Conservation (phyloP, 2,113 vertebrate species). For the Globicephala melas region DNA sequence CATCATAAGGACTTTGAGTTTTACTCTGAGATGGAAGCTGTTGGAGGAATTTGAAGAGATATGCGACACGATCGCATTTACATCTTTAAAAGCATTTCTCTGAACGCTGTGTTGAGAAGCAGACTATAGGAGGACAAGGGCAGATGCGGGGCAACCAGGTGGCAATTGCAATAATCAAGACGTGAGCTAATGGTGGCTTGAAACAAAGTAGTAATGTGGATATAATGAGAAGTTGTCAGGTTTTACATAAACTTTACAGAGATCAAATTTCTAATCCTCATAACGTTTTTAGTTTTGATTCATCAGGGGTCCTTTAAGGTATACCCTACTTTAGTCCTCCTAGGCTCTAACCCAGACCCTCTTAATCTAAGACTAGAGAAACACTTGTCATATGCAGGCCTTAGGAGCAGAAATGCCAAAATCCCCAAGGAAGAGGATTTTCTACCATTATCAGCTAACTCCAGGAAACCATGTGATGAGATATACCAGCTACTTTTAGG, state of each 20-base stretch:
- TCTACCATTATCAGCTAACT: neutral
- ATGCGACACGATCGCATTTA: neutral
- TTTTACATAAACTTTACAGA: neutral
- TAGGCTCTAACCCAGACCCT: neutral
- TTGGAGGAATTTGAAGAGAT: neutral
- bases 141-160: neutral
- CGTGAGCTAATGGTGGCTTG: neutral
- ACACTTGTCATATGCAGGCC: neutral
- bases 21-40: neutral
- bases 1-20: neutral
- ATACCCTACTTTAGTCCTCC: neutral
- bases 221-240: neutral
- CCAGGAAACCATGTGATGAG: neutral
- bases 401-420: neutral
- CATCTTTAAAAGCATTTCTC: neutral
- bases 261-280: neutral
- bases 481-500: neutral
- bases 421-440: conserved; percentile 1
- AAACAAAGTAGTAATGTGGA: neutral
- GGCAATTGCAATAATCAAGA: neutral
- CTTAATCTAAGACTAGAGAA: neutral
- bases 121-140: neutral
- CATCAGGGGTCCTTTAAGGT: neutral
- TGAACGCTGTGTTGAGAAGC: neutral
- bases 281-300: neutral